Evolutionary conservation across 2,797 vertebrate genomes (phyloP).

Genomic region (Fratercula arctica): DNA sequence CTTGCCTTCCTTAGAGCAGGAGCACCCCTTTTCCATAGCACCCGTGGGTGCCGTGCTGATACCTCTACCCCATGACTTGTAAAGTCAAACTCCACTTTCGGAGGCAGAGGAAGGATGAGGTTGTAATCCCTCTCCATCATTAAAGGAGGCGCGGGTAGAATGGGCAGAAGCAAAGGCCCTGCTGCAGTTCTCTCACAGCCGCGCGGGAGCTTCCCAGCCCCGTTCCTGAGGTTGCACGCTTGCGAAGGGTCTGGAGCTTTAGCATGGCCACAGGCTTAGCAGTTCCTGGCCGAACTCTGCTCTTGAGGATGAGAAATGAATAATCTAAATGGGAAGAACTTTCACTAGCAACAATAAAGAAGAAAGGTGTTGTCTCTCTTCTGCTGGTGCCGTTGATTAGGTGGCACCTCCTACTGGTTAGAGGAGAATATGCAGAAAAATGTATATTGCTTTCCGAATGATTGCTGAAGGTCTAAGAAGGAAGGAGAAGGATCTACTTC

Average conservation of each 20-base stretch:
- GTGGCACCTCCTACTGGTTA: not conserved
- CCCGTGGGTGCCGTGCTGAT: fast-evolving
- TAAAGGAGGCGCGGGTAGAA: not conserved
- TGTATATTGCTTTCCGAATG: not conserved
- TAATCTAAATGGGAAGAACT: not conserved
- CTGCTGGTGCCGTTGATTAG: not conserved
- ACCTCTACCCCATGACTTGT: not conserved
- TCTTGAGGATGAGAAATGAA: not conserved
- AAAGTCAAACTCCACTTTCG: not conserved
- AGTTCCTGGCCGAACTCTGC: not conserved
- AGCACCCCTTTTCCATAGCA: not conserved
- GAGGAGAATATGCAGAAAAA: not conserved
- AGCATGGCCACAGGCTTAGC: fast-evolving
- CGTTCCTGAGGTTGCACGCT: not conserved
- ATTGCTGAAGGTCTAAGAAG: not conserved
- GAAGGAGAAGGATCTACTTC: not conserved
- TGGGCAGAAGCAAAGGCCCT: not conserved
- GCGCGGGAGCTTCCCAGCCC: not conserved
- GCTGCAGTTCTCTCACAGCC: not conserved
- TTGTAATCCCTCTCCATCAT: not conserved
- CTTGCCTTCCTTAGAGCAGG: not conserved
- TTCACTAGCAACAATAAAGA: not conserved
- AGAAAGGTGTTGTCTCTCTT: not conserved
- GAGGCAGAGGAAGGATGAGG: not conserved
- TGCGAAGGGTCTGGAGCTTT: not conserved